Conservation (phyloP, 1,140 invertebrate genomes). For the Achroia grisella region DNA sequence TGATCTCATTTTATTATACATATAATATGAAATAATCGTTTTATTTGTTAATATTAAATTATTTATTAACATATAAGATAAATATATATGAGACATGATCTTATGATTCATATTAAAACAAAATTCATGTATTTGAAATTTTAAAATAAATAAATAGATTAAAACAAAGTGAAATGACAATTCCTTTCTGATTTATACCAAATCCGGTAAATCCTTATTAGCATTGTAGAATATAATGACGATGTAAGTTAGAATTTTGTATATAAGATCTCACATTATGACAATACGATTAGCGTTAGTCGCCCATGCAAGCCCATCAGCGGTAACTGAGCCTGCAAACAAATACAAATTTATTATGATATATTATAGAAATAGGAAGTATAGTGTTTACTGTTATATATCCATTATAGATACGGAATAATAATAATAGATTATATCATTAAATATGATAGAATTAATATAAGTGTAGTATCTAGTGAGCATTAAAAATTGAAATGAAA, state of each 20-base stretch:
- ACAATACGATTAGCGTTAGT: slow-evolving; percentile 27
- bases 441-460: too few relatives aligned
- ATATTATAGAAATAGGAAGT: neutral
- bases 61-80: too few relatives aligned
- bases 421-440: too few relatives aligned
- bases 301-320: slow-evolving; percentile 56
- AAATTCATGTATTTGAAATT: too few relatives aligned
- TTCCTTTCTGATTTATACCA: neutral
- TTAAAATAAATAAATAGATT: neutral
- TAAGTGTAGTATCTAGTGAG: too few relatives aligned
- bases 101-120: too few relatives aligned
- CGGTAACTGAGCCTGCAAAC: slow-evolving; percentile 63
- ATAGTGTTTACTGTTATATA: neutral
- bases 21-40: too few relatives aligned
- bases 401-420: too few relatives aligned
- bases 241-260: neutral
- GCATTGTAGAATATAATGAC: neutral
- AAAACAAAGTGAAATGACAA: neutral
- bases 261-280: slow-evolving; percentile 6
- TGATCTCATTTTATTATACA: too few relatives aligned
- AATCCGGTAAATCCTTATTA: neutral
- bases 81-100: too few relatives aligned
- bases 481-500: too few relatives aligned
- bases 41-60: too few relatives aligned
- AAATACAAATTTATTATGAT: slow-evolving; percentile 13